Evolutionary conservation across 2,113 vertebrate genomes (phyloP), one percentile per base, ranked within the genome.

Genomic region (Lonchura striata): DNA sequence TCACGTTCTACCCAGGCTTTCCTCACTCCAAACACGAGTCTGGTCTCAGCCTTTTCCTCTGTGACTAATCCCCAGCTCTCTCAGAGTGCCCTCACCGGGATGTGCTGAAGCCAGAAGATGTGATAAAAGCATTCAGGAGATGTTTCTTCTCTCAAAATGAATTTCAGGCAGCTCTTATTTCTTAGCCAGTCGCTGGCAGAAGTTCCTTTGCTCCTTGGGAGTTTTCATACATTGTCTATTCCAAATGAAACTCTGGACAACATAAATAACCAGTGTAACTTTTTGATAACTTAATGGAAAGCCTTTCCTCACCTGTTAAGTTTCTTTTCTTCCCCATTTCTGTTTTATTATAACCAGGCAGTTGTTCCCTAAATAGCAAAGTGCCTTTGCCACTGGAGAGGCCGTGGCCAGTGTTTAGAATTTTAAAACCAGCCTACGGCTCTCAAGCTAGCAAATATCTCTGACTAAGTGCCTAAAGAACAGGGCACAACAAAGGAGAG

Each of bases 391-490:
- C 61, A 13, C 74, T 52, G 39, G 65, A 92, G 91, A 74, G 49
- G 84, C 88, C 11, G 5, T 54, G 72, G 83, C 88, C 79, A 10
- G 69, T 35, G 44, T 82, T 95, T 69, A 94, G 92, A 91, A 92
- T 87, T 94, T 91, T 85, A 80, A 81, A 95, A 84, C 65, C 46
- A 94, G 88, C 91, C 88, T 57, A 64, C 57, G 11, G 77, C 94
- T 92, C 85, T 90, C 83, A 86, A 95, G 94, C 69, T 90, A 94
- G 96, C 94, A 96, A 96, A 95, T 92, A 95, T 81, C 96, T 96
- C 86, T 94, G 92, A 90, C 93, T 96, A 94, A 95, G 94, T 93
- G 89, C 95, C 89, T 88, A 61, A 85, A 90, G 88, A 94, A 82
- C 79, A 86, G 78, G 85, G 88, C 90, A 85, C 91, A 92, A 94